phyloP scores from a whole-genome alignment of 2,888 invertebrate genomes.

The Tetrapedia diversipes region DNA sequence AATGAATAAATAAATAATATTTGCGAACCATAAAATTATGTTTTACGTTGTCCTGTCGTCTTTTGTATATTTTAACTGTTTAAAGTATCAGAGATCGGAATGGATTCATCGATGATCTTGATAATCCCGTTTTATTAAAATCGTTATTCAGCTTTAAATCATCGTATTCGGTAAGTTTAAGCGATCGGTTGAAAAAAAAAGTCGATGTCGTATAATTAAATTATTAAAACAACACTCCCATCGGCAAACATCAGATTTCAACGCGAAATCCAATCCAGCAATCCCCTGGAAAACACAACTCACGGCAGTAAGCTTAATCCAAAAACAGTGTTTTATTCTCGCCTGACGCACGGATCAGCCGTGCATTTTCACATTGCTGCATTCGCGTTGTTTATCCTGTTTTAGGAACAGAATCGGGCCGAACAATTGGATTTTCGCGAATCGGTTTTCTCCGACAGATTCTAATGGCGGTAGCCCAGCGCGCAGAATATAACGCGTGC shows the following conservation, averaged over 20 bases:
- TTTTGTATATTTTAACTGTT: no score
- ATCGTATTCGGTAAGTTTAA: no score
- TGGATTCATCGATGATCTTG: no score
- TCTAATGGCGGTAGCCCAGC: slow-evolving; percentile 3
- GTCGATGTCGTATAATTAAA: background rate
- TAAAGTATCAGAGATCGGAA: no score
- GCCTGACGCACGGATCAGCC: slow-evolving; percentile 5
- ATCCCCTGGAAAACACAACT: background rate
- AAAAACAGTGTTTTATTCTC: slow-evolving; percentile 21
- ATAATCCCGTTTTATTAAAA: no score
- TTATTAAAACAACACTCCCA: background rate
- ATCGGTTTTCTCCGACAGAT: slow-evolving; percentile 19
- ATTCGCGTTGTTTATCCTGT: slow-evolving; percentile 16
- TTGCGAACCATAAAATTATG: no score
- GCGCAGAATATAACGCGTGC: background rate
- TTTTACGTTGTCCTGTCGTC: no score
- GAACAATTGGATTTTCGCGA: slow-evolving; percentile 20
- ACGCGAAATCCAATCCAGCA: background rate
- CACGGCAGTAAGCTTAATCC: slow-evolving; percentile 13
- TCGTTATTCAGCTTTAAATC: no score
- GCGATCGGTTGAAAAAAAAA: no score
- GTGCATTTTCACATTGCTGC: slow-evolving; percentile 8
- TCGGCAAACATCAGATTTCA: slow-evolving; percentile 1
- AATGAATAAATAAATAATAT: no score
- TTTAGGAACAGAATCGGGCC: slow-evolving; percentile 1